These are phyloP conservation scores for Buphagus erythrorhynchus DNA, from an alignment of 2,797 vertebrate genomes.

Conservation along the genomic window DNA sequence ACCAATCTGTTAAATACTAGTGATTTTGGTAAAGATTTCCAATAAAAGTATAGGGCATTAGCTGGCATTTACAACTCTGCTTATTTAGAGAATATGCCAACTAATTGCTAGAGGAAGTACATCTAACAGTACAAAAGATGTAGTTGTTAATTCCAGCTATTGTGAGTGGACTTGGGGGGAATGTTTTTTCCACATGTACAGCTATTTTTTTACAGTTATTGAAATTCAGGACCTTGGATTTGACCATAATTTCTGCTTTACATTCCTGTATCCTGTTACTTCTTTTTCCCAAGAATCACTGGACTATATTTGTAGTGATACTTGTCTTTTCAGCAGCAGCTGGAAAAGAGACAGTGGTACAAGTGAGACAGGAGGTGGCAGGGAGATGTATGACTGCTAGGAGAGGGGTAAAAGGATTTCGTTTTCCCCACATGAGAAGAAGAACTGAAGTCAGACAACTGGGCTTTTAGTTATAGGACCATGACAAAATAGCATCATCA, in stretches of 20 bases:
- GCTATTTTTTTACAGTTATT: background rate
- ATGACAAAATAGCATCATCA: background rate
- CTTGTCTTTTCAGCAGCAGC: background rate
- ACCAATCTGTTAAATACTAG: background rate
- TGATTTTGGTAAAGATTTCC: constrained; percentile 4
- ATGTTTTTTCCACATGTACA: background rate
- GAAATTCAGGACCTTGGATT: background rate
- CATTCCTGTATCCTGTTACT: background rate
- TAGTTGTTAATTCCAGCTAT: background rate
- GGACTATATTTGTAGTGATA: background rate
- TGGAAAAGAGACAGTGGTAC: background rate
- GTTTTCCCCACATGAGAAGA: background rate
- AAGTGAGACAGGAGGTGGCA: background rate
- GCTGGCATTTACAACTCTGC: background rate
- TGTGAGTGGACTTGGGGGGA: background rate
- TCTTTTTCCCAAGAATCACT: background rate
- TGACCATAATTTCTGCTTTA: background rate
- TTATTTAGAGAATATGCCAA: background rate
- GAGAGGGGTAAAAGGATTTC: background rate
- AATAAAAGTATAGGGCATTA: background rate
- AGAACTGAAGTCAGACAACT: background rate
- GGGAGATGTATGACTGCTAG: constrained; percentile 4
- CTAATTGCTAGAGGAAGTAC: background rate
- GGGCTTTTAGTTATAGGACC: background rate
- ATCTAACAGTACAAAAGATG: background rate